Evolutionary conservation across 2,113 vertebrate species (phyloP), one percentile per base, ranked within the genome.

Genomic region (Lepisosteus osseus): DNA sequence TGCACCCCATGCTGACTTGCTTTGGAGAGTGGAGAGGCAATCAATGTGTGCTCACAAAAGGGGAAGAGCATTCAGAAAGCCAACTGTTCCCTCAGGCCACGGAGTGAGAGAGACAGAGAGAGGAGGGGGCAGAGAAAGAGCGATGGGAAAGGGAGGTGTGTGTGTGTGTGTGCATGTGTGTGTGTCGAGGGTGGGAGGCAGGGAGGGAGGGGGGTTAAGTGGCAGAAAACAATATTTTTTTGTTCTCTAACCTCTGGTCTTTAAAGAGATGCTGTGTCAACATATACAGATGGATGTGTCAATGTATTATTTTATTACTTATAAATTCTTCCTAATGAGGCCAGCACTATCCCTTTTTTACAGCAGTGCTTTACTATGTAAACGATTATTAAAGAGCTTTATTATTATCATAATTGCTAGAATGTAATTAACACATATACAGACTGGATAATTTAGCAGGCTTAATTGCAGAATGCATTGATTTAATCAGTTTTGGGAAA

Each of bases 31-130:
- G 82, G 80, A 87, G 87, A 86, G 83, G 87, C 86, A 88, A 92
- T 92, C 89, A 90, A 91, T 91, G 90, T 86, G 82, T 78, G 83
- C 82, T 90, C 88, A 92, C 90, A 90, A 91, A 88, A 87, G 87
- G 87, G 86, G 77, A 76, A 82, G 86, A 85, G 82, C 87, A 81
- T 88, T 86, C 87, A 87, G 86, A 91, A 82, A 88, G 85, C 88
- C 90, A 91, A 92, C 88, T 86, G 89, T 88, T 91, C 90, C 91
- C 91, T 75, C 82, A 90, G 90, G 91, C 90, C 83, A 86, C 68
- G 74, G 78, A 80, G 77, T 74, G 81, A 68, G 78, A 85, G 78
- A 82, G 79, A 74, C 77, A 67, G 77, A 17, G 77, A 59, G 63
- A 63, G n/a, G 5, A 17, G 11, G 45, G 47, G 14, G 12, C 41